Conservation (phyloP, 2,888 invertebrate species). For the Emmelina monodactyla region DNA sequence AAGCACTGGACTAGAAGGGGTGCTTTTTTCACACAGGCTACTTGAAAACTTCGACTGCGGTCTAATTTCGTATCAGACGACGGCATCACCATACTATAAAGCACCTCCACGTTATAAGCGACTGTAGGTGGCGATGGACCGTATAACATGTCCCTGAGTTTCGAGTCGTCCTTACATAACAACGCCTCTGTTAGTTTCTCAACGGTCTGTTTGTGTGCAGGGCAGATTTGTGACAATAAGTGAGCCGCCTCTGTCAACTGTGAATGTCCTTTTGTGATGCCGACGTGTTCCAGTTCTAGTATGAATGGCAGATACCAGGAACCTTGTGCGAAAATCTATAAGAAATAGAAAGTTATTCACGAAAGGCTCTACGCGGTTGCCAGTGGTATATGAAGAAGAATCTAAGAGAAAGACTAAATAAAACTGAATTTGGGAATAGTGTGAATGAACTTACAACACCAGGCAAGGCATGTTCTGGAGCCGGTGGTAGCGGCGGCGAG, state of each 20-base stretch:
- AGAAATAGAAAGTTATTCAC: conserved; percentile 9
- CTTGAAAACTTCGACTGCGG: conserved; percentile 64
- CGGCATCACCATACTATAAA: conserved; percentile 92
- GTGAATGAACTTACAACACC: conserved; percentile 83
- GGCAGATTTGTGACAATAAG: conserved; percentile 80
- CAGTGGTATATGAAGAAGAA: too few species aligned
- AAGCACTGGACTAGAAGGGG: conserved; percentile 54
- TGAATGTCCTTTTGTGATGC: conserved; percentile 81
- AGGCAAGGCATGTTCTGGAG: conserved; percentile 89
- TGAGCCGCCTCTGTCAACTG: conserved; percentile 86
- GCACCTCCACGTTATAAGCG: conserved; percentile 58
- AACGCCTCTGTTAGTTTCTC: conserved; percentile 55
- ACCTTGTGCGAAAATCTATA: conserved; percentile 82
- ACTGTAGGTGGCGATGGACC: conserved; percentile 57
- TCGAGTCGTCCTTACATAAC: conserved; percentile 45
- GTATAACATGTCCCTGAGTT: conserved; percentile 51
- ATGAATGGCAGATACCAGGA: conserved; percentile 81
- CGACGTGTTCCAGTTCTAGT: conserved; percentile 87
- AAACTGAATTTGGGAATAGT: neutral
- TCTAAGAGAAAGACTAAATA: too few species aligned
- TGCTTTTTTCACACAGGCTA: conserved; percentile 68
- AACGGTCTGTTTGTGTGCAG: conserved; percentile 74
- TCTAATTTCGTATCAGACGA: conserved; percentile 83
- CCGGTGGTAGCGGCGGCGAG: conserved; percentile 87
- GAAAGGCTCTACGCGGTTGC: too few species aligned